A percentile compares a stretch with the other conserved stretches of the same genome.
phyloP scores from a whole-genome alignment of 2,113 vertebrate species.

The Seriola quinqueradiata region DNA sequence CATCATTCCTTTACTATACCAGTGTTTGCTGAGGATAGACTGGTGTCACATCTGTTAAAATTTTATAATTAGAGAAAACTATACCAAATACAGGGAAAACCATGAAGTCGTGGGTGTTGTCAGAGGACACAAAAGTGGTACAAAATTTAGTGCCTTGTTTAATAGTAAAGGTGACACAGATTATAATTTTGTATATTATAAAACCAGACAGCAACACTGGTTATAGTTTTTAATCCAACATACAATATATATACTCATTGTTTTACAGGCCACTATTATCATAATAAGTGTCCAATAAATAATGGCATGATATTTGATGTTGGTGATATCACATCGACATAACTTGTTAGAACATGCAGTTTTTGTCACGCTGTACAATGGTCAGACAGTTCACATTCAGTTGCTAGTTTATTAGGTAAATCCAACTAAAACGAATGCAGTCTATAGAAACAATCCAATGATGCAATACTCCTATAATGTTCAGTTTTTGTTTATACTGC shows the following conservation, averaged over 20 bases:
- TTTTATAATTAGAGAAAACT: neutral
- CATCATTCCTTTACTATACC: neutral
- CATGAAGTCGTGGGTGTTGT: neutral
- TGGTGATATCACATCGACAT: neutral
- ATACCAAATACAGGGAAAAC: no score
- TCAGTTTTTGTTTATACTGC: neutral
- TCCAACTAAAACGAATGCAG: neutral
- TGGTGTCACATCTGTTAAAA: neutral
- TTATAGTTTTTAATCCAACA: no score
- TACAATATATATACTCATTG: no score
- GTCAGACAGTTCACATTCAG: neutral
- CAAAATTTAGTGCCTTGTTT: neutral
- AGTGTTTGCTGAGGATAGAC: neutral
- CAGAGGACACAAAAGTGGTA: neutral
- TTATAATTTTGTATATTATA: no score
- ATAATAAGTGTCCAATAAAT: neutral
- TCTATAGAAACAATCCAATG: neutral
- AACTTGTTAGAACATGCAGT: neutral
- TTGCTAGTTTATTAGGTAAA: neutral
- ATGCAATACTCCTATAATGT: neutral
- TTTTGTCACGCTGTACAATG: neutral
- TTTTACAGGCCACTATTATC: neutral
- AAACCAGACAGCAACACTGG: no score
- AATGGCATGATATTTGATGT: neutral
- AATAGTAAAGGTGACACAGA: no score